Evolutionary conservation across 2,113 vertebrate genomes (phyloP).

Genomic region (Psophia crepitans): DNA sequence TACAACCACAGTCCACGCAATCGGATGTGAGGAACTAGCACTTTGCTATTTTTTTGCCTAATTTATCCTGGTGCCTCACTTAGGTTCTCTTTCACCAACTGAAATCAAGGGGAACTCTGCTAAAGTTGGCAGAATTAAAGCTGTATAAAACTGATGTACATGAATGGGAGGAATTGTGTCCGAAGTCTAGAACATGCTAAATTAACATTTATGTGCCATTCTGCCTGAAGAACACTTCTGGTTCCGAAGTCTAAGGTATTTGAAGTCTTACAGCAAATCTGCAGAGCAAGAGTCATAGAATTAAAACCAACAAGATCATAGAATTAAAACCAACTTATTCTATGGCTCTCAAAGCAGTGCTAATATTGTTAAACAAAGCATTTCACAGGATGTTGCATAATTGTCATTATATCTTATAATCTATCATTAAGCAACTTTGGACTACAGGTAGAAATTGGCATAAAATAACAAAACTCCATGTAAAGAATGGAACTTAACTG

Average conservation of each 20-base stretch:
- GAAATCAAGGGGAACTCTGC: neutral
- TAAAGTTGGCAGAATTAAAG: neutral
- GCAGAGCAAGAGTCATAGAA: neutral
- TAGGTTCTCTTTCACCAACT: neutral
- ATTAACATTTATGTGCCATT: conserved; percentile 36
- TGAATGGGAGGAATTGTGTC: neutral
- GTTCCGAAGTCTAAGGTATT: neutral
- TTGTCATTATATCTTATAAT: neutral
- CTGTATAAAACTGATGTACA: neutral
- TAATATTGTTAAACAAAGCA: neutral
- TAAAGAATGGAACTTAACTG: neutral
- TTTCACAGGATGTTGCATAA: neutral
- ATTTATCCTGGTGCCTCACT: neutral
- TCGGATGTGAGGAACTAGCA: neutral
- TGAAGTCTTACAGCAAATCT: conserved; percentile 45
- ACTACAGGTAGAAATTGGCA: neutral
- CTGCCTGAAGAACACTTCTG: conserved; percentile 19
- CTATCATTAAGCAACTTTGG: neutral
- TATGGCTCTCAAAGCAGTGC: neutral
- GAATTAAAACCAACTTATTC: neutral
- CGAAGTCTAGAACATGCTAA: conserved; percentile 24
- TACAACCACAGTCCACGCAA: neutral
- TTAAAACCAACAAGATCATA: neutral
- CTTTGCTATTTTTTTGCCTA: neutral
- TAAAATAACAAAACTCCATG: neutral